Base-by-base conservation (phyloP, 2,797 vertebrate species). In the Synanceia verrucosa region DNA sequence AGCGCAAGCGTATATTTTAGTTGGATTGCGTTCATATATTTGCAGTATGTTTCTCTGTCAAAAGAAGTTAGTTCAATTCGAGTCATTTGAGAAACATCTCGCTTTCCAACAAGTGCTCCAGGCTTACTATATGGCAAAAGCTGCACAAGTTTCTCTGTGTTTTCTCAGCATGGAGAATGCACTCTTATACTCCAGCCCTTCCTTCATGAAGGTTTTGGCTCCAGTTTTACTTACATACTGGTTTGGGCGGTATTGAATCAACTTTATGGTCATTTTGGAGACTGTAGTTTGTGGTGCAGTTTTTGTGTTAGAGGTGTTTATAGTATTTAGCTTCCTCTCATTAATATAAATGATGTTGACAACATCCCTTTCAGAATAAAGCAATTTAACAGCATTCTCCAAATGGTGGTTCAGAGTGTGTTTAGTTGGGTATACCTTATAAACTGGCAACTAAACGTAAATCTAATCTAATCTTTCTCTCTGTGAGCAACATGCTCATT, bases 341-440 rank as follows among this genome's bases (percentile, higher is more conserved):
- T 36, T 41, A 48, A 53, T 37, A 56, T 19, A 31, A 44, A 55
- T 41, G 39, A 26, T 31, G 31, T 34, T 5, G 24, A 65, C 16
- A 60, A 65, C 60, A 57, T 66, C 4, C n/a, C 13, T 69, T 37
- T 36, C 53, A 6, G 29, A 73, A 28, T 29, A 59, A 63, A 47
- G 31, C 11, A 36, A 14, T 65, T 59, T 28, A 43, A 59, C 39
- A 16, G 24, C 34, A 26, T 29, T 52, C 37, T 52, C 12, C 9
- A 43, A 51, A 52, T 12, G 11, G 21, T n/a, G 21, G 10, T 50
- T 13, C 59, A 50, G n/a, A 24, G 31, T 46, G 11, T 14, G 39
- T 37, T 61, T 46, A 24, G n/a, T 28, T 29, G 14, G 21, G 5
- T 48, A 9, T 31, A 37, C 14, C n/a, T 24, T 28, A 28, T 51